Conservation (phyloP, 2,113 vertebrate species). For the Xyrauchen texanus region DNA sequence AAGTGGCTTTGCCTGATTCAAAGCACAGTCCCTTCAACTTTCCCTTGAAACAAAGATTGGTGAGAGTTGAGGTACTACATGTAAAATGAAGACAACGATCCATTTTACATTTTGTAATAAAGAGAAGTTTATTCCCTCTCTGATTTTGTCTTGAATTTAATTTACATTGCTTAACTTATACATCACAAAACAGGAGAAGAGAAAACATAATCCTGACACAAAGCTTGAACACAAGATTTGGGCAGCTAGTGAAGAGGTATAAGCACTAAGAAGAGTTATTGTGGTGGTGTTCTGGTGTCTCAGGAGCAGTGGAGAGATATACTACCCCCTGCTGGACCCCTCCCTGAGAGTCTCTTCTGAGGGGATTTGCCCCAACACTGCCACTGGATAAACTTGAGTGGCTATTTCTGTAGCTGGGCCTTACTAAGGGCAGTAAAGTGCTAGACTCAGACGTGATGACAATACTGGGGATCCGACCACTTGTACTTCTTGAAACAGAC, state of each 20-base stretch:
- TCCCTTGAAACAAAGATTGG: too few species aligned
- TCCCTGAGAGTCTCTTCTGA: conserved; percentile 16
- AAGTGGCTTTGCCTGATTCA: too few species aligned
- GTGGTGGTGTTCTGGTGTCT: not conserved
- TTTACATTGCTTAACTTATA: not conserved
- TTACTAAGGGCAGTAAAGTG: conserved; percentile 64
- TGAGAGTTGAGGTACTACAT: not conserved
- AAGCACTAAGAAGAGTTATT: not conserved
- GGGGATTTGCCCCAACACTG: conserved; percentile 51
- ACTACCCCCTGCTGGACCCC: conserved; percentile 34
- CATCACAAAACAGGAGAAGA: not conserved
- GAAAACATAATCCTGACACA: conserved; percentile 3
- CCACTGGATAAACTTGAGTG: conserved; percentile 42
- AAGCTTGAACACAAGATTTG: not conserved
- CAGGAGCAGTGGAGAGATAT: conserved; percentile 20
- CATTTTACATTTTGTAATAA: not conserved
- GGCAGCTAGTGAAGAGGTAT: not conserved
- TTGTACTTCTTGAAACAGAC: conserved; percentile 43
- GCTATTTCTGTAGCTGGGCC: conserved; percentile 45
- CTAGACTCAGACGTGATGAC: conserved; percentile 72
- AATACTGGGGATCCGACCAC: conserved; percentile 73
- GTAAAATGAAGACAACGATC: not conserved
- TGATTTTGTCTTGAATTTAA: not conserved
- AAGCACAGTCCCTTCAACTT: not conserved
- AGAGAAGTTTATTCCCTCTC: not conserved